Evolutionary conservation across 53 echinoderm and acorn worm species (phyloP).

Genomic region (Holothuria leucospilota): DNA sequence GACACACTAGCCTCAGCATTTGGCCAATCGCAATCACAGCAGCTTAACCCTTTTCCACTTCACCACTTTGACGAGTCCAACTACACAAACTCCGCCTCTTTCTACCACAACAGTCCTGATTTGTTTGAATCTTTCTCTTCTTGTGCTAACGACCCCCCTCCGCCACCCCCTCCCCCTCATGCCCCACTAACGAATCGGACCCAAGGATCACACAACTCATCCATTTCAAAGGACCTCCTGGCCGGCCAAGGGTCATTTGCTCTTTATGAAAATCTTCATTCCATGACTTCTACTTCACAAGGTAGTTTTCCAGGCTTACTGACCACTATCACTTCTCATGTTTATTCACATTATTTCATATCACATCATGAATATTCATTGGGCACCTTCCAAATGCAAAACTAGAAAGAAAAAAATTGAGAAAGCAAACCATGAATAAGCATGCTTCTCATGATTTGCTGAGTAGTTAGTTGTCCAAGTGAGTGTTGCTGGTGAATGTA

Average conservation of each 20-base stretch:
- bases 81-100: constrained; percentile 43
- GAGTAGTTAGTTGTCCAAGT: too few relatives aligned
- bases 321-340: constrained; percentile 6
- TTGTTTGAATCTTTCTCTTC: constrained; percentile 24
- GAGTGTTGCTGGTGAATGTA: too few relatives aligned
- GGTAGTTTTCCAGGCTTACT: constrained; percentile 42
- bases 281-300: constrained; percentile 56
- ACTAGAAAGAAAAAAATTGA: too few relatives aligned
- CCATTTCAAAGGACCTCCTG: not conserved
- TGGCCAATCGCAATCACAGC: constrained; percentile 30
- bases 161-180: constrained; percentile 36
- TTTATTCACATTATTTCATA: constrained; percentile 9
- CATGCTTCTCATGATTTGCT: too few relatives aligned
- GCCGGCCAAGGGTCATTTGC: constrained; percentile 41
- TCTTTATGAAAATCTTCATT: constrained; percentile 61
- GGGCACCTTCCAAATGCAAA: too few relatives aligned
- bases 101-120: constrained; percentile 54
- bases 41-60: constrained; percentile 51
- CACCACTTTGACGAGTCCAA: constrained; percentile 7
- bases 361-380: constrained; percentile 40
- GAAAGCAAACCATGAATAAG: too few relatives aligned
- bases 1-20: constrained; percentile 29
- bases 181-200: constrained; percentile 22
- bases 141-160: constrained; percentile 33
- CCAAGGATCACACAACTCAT: constrained; percentile 18